phyloP scores from a whole-genome alignment of 1,140 invertebrate species.

The Araneus ventricosus region DNA sequence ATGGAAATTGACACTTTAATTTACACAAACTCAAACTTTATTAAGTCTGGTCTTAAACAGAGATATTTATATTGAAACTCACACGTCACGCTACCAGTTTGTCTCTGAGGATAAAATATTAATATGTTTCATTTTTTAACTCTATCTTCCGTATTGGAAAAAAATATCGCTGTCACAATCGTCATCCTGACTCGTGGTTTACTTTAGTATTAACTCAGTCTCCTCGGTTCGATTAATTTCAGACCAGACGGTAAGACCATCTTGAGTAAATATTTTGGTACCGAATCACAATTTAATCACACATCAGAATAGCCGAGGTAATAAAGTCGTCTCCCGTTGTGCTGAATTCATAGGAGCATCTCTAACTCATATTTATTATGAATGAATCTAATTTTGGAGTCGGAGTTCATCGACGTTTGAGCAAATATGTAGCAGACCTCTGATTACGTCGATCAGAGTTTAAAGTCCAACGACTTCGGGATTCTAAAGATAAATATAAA shows the following conservation, averaged over 20 bases:
- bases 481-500: not conserved
- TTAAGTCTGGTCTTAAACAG: not conserved
- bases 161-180: not conserved
- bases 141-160: not conserved
- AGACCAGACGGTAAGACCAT: not conserved
- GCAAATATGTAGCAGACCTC: not conserved
- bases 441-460: not conserved
- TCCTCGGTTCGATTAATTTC: not conserved
- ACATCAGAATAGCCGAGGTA: not conserved
- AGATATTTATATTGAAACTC: not conserved
- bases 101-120: not conserved
- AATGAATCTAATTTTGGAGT: not conserved
- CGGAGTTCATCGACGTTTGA: not conserved
- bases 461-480: not conserved
- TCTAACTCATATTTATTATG: not conserved
- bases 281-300: not conserved
- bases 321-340: not conserved
- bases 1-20: too few relatives aligned
- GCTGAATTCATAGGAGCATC: not conserved
- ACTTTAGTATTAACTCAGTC: not conserved
- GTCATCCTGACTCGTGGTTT: not conserved
- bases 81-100: not conserved
- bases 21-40: too few relatives aligned
- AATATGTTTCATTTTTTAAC: too few relatives aligned
- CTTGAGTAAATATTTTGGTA: not conserved